Percentiles rank a stretch among this genome's conserved stretches.
These are phyloP conservation scores for Vanessa tameamea DNA, from an alignment of 1,140 invertebrate species.

Conservation along the genomic window DNA sequence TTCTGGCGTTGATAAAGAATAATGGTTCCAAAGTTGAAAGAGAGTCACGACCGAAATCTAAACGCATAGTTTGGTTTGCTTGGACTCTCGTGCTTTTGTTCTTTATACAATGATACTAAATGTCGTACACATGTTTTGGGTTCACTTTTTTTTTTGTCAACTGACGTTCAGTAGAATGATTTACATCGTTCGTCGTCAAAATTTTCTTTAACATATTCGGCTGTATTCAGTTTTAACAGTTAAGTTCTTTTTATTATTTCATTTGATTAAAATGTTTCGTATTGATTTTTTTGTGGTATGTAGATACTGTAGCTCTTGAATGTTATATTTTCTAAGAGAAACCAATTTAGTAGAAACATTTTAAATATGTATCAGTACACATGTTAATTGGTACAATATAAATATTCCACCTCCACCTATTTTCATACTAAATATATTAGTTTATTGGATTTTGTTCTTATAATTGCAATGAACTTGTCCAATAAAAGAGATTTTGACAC, in stretches of 20 bases:
- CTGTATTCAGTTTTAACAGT: background rate
- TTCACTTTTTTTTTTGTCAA: slow-evolving; percentile 17
- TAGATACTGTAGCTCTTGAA: no score
- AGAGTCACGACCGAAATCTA: slow-evolving; percentile 33
- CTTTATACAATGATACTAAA: slow-evolving; percentile 12
- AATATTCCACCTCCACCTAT: no score
- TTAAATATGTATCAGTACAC: no score
- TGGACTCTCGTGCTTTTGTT: slow-evolving; percentile 16
- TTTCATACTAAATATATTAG: no score
- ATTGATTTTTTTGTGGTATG: no score
- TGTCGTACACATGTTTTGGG: slow-evolving; percentile 22
- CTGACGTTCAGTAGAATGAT: slow-evolving; percentile 9
- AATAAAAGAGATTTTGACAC: no score
- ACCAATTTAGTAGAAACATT: no score
- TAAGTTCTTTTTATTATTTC: background rate
- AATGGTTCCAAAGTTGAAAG: slow-evolving; percentile 34
- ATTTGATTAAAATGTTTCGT: background rate
- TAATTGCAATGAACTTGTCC: background rate
- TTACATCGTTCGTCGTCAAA: slow-evolving; percentile 1
- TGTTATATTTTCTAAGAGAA: no score
- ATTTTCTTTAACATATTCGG: slow-evolving; percentile 7
- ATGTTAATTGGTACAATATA: no score
- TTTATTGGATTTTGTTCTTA: background rate
- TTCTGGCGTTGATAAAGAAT: slow-evolving; percentile 40
- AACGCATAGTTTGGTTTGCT: slow-evolving; percentile 26